These are phyloP conservation scores for Natator depressus DNA, from an alignment of 2,113 vertebrate genomes.

Conservation along the genomic window DNA sequence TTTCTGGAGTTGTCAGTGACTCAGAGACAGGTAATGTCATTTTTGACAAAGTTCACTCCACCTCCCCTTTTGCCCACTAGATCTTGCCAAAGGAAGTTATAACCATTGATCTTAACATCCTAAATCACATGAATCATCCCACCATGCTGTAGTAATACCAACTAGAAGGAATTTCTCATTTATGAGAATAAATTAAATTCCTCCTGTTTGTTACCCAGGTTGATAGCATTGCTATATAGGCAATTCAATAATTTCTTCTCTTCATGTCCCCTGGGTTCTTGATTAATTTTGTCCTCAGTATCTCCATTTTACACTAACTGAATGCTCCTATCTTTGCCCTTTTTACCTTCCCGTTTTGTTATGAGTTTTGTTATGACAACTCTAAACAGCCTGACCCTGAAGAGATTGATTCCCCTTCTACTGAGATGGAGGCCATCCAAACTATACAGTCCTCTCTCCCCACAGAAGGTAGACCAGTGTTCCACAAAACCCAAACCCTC, in stretches of 20 bases:
- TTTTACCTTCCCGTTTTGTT: not conserved
- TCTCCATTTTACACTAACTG: not conserved
- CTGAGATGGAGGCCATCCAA: not conserved
- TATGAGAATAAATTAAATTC: not conserved
- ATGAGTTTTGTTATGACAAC: not conserved
- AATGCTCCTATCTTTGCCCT: not conserved
- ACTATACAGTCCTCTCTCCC: not conserved
- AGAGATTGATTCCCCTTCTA: not conserved
- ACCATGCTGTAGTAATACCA: not conserved
- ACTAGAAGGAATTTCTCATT: not conserved
- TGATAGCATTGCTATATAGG: not conserved
- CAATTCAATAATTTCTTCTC: not conserved
- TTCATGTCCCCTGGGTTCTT: not conserved
- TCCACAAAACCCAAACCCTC: not conserved
- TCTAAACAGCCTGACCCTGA: not conserved
- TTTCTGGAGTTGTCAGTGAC: not conserved
- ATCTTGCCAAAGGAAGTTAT: not conserved
- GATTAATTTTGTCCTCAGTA: not conserved
- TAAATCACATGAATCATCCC: not conserved
- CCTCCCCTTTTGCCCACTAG: not conserved
- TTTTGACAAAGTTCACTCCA: not conserved
- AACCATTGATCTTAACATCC: not conserved
- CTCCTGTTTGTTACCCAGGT: not conserved
- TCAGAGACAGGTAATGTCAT: not conserved
- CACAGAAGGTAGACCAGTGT: not conserved